Base-by-base conservation (phyloP, 1,140 invertebrate species). In the Zaprionus davidi region DNA sequence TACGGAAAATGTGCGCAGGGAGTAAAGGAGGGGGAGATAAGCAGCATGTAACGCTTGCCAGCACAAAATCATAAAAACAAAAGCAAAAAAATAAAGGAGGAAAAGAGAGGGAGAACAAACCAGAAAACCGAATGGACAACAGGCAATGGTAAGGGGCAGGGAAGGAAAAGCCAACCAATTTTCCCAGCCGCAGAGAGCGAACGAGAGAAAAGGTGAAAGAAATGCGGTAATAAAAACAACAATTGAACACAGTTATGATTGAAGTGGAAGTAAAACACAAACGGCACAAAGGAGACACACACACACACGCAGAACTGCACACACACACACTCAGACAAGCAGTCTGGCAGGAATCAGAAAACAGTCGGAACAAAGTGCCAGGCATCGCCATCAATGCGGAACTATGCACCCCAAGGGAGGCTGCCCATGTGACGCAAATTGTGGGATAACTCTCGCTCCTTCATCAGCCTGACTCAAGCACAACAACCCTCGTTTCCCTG, bases 211-310 rank as follows among this genome's bases (percentile, higher is more conserved):
- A 90, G 84, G 84, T 88, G 84, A 81, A 88, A 78, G 71, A 90
- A 88, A 88, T 88, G 81, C 73, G 81, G 85, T 90, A 90, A 88
- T 88, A 88, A 88, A 88, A 88, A 81, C 85, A 90, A 88, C 84
- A 90, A 88, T 88, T 88, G 84, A 88, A 88, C 84, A 79, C 84
- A 90, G 84, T 88, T 88, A 88, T 88, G 84, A 88, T 88, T 88
- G 85, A 88, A 88, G 84, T 88, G 85, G 85, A 81, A 84, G 81
- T 60, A 73, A 73, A 84, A 62, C 80, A 77, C 79, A 71, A 72
- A 56, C 65, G 68, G 58, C 58, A 77, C 51, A 69, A 67, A 65
- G 62, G 53, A 65, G 63, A 38, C 31, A 44, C 60, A 49, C 60
- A 17, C 59, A 36, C 56, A 22, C 46, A 36, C 17, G 24, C 20